phyloP scores from a whole-genome alignment of 2,113 vertebrate genomes.

The Cardinalis cardinalis region DNA sequence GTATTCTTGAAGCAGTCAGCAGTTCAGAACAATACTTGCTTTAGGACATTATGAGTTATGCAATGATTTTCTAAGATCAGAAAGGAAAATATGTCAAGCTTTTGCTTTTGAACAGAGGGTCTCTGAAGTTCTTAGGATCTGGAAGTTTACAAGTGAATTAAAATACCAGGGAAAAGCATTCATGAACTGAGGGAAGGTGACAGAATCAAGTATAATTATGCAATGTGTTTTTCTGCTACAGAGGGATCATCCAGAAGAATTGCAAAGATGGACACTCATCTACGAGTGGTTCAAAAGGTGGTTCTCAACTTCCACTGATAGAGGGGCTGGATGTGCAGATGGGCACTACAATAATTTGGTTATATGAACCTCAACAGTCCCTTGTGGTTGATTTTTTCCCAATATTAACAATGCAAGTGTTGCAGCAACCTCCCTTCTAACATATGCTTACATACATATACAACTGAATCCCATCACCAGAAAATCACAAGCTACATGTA shows the following conservation, averaged over 20 bases:
- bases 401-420: neutral
- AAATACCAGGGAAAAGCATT: neutral
- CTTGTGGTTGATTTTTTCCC: neutral
- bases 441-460: neutral
- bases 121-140: neutral
- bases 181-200: neutral
- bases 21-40: conserved; percentile 22
- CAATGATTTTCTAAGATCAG: neutral
- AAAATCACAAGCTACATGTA: neutral
- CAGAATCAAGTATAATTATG: neutral
- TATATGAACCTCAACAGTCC: neutral
- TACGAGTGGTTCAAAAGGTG: neutral
- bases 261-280: neutral
- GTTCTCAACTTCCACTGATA: neutral
- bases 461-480: neutral
- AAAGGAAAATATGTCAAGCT: neutral
- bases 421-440: neutral
- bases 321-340: neutral
- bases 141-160: neutral
- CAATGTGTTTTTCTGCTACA: neutral
- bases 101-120: neutral
- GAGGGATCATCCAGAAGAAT: neutral
- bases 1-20: neutral
- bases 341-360: neutral
- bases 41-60: conserved; percentile 1